Evolutionary conservation across 2,113 vertebrate species (phyloP).

Genomic region (Scatophagus argus): DNA sequence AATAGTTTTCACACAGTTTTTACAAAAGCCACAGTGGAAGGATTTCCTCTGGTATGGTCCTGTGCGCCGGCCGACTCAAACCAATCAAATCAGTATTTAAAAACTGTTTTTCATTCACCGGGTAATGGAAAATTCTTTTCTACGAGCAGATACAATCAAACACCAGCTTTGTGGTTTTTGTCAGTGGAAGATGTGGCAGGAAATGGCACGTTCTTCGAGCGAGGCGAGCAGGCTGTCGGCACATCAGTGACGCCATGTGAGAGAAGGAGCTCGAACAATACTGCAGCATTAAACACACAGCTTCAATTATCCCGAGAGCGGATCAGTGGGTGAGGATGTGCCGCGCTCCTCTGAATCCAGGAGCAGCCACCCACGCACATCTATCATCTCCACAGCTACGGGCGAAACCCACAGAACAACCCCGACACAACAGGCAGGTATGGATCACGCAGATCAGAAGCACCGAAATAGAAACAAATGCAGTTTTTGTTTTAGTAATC

Average conservation of each 20-base stretch:
- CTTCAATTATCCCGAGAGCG: conserved; percentile 75
- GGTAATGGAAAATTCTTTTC: background rate
- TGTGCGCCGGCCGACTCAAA: conserved; percentile 10
- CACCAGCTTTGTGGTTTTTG: conserved; percentile 34
- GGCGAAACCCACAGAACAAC: conserved; percentile 68
- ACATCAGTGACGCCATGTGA: conserved; percentile 59
- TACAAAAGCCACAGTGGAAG: conserved; percentile 10
- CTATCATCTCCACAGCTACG: conserved; percentile 68
- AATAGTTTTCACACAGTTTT: conserved; percentile 26
- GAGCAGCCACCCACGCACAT: conserved; percentile 72
- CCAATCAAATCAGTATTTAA: conserved; percentile 10
- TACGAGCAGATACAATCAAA: conserved; percentile 18
- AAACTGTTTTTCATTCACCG: background rate
- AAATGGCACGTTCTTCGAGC: conserved; percentile 47
- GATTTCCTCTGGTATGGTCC: background rate
- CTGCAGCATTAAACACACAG: conserved; percentile 57
- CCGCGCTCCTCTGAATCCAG: conserved; percentile 60
- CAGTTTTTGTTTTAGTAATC: conserved; percentile 59
- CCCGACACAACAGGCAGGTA: conserved; percentile 55
- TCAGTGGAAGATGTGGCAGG: conserved; percentile 36
- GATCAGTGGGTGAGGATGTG: conserved; percentile 61
- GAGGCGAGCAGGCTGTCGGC: conserved; percentile 26
- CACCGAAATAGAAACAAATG: conserved; percentile 67
- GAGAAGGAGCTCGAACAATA: conserved; percentile 53
- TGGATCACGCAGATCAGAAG: conserved; percentile 55